Base-by-base conservation (phyloP, 2,888 invertebrate genomes). In the Siphlonurus alternatus region DNA sequence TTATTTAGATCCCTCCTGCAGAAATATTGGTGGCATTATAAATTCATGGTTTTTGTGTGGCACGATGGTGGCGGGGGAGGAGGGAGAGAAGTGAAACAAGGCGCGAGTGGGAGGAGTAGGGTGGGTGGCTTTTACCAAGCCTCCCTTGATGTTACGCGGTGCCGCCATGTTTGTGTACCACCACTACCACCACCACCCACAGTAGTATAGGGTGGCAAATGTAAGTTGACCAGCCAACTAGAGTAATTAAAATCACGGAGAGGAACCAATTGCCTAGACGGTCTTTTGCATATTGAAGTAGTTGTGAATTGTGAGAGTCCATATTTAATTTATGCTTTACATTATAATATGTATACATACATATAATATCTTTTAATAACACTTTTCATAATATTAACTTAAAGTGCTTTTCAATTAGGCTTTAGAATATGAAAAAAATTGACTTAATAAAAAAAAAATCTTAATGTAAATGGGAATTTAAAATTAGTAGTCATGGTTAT, bases 211-310 rank as follows among this genome's bases (percentile, higher is more conserved):
- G 38, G 38, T 38, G 38, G 38, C 38, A 38, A 38, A 15, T 38
- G 38, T 22, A 56, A 56, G 19, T 56, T 56, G 56, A 56, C 56
- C 56, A 56, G 20, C 19, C 56, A 22, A 56, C 56, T 38, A 38
- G 5, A 22, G 7, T 56, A 56, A 56, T 56, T 56, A 56, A 56
- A 56, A 56, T 56, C 56, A 56, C 56, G 56, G 20, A 56, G 56
- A 56, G 56, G 56, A 56, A 56, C 56, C 56, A 38, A 38, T 38
- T 38, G 38, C 7, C 38, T 38, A 38, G 38, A 38, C 15, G 38
- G 38, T 38, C 38, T 38, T 38, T 38, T 38, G 38, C 38, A 38
- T 38, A 38, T 15, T 38, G 15, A 38, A 38, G 38, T 38, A 38
- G 7, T 38, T 38, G 5, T 38, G 7, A 38, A 38, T 38, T 38